Evolutionary conservation across 2,113 vertebrate species (phyloP), one percentile per base, ranked within the genome.

Genomic region (Entosphenus tridentatus): DNA sequence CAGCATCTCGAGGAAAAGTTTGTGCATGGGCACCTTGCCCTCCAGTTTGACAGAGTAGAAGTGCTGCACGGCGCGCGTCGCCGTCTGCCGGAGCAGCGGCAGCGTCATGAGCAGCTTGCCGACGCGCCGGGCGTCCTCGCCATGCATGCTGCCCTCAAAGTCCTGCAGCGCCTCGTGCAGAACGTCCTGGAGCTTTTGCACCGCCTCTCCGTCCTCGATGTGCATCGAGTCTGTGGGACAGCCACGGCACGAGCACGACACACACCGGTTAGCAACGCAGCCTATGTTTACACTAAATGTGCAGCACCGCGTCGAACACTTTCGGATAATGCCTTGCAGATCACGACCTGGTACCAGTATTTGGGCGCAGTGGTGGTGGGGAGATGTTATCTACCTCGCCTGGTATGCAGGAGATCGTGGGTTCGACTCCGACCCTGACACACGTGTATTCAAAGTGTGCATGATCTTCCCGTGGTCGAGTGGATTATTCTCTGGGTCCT

Each of bases 41-140:
- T 98, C 92, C 73, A 96, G 89, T 83, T 98, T 96, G 84, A 96
- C 91, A 84, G 88, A 96, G 85, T 96, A 96, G 84, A 98, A 96
- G 78, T 98, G 93, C 79, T 96, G 93, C 79, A 98, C 92, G 0
- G 93, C 92, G 83, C 95, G 96, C 79, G 89, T 95, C 77, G 93
- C 88, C 54, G 90, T 98, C 85, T 98, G 93, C 76, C 93, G 83
- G 70, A 98, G 88, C 65, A 98, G 83, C 0, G 93, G 93, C 74
- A 98, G 86, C 12, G 92, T 96, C 93, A 98, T 96, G 77, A 98
- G 82, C 81, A 98, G 82, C 80, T 96, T 96, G 77, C 93, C 93
- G 0, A 90, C 89, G 9, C 93, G 81, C 57, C 92, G 89, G 3
- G 88, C 89, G 75, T 98, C 93, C 76, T 96, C 92, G 76, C 86